phyloP scores from a whole-genome alignment of 2,888 invertebrate genomes.

The Stenolophus ochropezus region DNA sequence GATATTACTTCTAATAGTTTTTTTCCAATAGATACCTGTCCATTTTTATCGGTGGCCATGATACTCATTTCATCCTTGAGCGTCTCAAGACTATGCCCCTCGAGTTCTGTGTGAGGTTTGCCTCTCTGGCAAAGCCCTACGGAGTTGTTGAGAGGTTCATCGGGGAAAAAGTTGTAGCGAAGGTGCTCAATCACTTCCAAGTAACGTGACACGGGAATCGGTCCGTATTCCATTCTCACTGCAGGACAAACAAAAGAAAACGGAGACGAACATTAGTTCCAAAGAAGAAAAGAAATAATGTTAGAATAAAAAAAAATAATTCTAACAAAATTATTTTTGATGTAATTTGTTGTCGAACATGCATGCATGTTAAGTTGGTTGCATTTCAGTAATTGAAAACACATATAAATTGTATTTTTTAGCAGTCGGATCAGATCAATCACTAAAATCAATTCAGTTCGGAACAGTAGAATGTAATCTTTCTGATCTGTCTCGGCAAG shows the following conservation, averaged over 20 bases:
- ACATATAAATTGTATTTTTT: too few relatives aligned
- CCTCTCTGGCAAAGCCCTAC: constrained; percentile 84
- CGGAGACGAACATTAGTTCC: background rate
- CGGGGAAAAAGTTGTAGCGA: constrained; percentile 85
- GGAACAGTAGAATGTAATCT: too few relatives aligned
- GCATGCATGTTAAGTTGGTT: too few relatives aligned
- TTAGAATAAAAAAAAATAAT: too few relatives aligned
- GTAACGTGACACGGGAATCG: constrained; percentile 74
- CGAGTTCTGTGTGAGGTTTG: constrained; percentile 82
- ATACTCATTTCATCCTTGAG: constrained; percentile 84
- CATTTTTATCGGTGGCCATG: constrained; percentile 79
- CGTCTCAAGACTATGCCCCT: constrained; percentile 83
- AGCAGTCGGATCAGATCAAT: too few relatives aligned
- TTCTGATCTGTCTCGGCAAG: too few relatives aligned
- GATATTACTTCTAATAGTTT: too few relatives aligned
- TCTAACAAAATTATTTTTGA: too few relatives aligned
- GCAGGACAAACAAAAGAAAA: background rate
- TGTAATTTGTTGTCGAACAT: too few relatives aligned
- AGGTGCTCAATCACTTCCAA: constrained; percentile 83
- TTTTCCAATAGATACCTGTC: constrained; percentile 74
- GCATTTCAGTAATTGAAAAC: too few relatives aligned
- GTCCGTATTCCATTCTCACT: constrained; percentile 68
- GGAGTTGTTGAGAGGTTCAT: constrained; percentile 88
- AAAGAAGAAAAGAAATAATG: background rate
- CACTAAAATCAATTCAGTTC: too few relatives aligned